Evolutionary conservation across 2,797 vertebrate species (phyloP).

Genomic region (Diplodus sargus): DNA sequence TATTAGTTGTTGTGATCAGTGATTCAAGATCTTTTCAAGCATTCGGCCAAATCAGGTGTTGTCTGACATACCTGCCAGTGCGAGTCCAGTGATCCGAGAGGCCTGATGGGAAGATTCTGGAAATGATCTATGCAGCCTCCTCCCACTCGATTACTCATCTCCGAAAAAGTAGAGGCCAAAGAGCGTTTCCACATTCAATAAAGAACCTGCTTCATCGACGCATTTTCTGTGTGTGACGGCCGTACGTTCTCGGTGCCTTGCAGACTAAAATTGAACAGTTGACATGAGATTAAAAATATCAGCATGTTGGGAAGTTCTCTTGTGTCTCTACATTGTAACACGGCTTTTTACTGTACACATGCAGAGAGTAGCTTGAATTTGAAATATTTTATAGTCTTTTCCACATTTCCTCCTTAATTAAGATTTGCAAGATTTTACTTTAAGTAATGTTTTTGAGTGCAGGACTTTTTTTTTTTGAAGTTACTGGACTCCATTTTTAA

Average conservation of each 20-base stretch:
- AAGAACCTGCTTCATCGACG: neutral
- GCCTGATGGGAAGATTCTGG: neutral
- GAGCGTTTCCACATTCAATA: neutral
- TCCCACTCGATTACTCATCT: neutral
- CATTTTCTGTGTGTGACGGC: neutral
- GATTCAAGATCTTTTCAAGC: neutral
- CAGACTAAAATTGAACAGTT: constrained; percentile 1
- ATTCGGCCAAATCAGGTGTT: neutral
- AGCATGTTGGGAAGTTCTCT: neutral
- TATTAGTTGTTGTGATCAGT: neutral
- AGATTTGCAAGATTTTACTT: neutral
- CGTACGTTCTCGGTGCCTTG: neutral
- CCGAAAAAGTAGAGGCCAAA: neutral
- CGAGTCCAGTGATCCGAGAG: neutral
- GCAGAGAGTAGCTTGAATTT: neutral
- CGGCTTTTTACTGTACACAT: neutral
- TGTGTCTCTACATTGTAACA: neutral
- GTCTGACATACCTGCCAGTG: neutral
- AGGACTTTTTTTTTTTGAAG: too few relatives aligned
- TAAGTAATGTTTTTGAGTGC: neutral
- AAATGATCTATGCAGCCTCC: neutral
- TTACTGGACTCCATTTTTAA: too few relatives aligned
- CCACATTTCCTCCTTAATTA: neutral
- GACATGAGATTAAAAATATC: neutral
- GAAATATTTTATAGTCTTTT: neutral